Evolutionary conservation across 2,797 vertebrate genomes (phyloP).

Genomic region (Kryptopterus vitreolus): DNA sequence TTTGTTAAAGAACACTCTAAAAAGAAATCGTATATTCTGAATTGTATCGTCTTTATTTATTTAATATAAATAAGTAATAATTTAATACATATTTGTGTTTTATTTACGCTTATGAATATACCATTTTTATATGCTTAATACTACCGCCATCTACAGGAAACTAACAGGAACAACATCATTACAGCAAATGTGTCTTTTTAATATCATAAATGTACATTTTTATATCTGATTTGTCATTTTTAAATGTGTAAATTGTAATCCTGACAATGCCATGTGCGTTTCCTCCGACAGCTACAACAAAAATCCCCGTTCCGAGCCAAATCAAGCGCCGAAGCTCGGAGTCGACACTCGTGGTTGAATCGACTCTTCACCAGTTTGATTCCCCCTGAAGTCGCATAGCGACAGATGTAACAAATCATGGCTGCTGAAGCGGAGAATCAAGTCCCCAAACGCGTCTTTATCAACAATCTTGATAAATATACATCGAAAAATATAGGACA

Average conservation of each 20-base stretch:
- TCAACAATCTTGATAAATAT: constrained; percentile 83
- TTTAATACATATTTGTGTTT: no score
- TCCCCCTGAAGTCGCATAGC: neutral
- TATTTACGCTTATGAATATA: no score
- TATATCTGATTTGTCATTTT: neutral
- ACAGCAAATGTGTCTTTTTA: neutral
- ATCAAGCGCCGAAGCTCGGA: neutral
- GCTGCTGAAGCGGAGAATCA: neutral
- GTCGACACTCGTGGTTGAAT: neutral
- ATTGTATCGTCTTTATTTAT: no score
- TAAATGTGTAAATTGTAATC: neutral
- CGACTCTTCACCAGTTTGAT: neutral
- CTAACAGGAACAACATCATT: no score
- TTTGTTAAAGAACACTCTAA: no score
- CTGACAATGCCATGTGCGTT: neutral
- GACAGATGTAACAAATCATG: neutral
- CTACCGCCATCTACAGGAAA: no score
- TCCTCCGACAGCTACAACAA: neutral
- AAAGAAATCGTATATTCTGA: no score
- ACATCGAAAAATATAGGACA: constrained; percentile 76
- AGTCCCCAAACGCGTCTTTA: constrained; percentile 71
- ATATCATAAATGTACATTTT: neutral
- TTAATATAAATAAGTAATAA: no score
- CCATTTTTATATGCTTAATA: no score
- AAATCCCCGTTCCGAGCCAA: neutral